Evolutionary conservation across 1,140 invertebrate genomes (phyloP).

Genomic region (Lutraria rhynchaena): DNA sequence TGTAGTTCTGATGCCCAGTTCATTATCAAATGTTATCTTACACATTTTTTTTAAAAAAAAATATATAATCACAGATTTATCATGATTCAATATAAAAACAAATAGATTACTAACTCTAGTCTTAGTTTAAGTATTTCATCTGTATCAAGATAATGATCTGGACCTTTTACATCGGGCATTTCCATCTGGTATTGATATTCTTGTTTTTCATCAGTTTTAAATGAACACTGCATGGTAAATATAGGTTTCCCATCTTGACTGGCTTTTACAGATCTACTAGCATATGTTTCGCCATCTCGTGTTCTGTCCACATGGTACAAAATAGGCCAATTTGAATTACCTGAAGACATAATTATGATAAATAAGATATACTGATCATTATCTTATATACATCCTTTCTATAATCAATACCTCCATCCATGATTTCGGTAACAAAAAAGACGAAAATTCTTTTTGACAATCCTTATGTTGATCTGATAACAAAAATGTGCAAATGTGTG

Average conservation of each 20-base stretch:
- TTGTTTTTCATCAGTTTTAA: constrained; percentile 77
- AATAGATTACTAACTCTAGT: constrained; percentile 57
- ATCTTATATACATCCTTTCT: too few relatives aligned
- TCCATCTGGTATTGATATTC: constrained; percentile 69
- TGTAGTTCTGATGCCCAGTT: too few relatives aligned
- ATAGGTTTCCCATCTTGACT: constrained; percentile 78
- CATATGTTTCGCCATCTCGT: constrained; percentile 79
- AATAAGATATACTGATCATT: too few relatives aligned
- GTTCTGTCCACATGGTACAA: constrained; percentile 80
- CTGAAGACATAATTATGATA: constrained; percentile 69
- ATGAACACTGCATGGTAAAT: constrained; percentile 80
- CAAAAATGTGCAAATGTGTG: too few relatives aligned
- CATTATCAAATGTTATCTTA: too few relatives aligned
- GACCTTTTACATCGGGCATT: constrained; percentile 73
- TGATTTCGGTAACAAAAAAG: too few relatives aligned
- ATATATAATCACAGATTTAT: too few relatives aligned
- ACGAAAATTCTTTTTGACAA: too few relatives aligned
- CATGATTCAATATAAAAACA: too few relatives aligned
- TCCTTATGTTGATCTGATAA: too few relatives aligned
- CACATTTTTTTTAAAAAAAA: too few relatives aligned
- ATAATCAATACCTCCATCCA: too few relatives aligned
- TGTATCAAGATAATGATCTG: constrained; percentile 57
- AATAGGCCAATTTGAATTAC: constrained; percentile 77
- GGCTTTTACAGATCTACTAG: constrained; percentile 79
- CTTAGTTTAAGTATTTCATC: constrained; percentile 61